Base-by-base conservation (phyloP, 1,140 invertebrate species). In the Bombyx mori region DNA sequence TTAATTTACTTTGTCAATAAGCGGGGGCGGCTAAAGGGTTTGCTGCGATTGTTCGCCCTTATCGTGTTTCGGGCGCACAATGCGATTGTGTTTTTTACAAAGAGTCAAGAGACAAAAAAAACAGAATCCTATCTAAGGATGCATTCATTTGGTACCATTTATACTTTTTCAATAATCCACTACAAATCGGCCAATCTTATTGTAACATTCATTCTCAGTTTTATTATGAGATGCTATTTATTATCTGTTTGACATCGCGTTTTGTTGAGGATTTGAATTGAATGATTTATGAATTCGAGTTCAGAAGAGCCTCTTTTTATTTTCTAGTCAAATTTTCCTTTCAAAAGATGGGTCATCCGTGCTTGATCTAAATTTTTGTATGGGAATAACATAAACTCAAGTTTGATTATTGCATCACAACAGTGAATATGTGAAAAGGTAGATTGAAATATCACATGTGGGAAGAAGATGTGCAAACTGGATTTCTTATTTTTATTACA, bases 181-280 rank as follows among this genome's bases (percentile, higher is more conserved):
- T 68, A 82, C 78, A 79, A 80, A 83, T 82, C 79, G 70, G 76
- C 77, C 79, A 82, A 82, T 77, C 75, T 78, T 72, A 72, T 71
- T 75, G 71, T 74, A 69, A 68, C 65, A 71, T 62, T 71, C 71
- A 47, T 47, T 65, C 71, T 35, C 26, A 35, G 26, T 73, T 68
- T 53, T 56, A 43, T 42, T 61, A 63, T 74, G 60, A 73, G 69
- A 72, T 65, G 63, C 66, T 61, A 57, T 76, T 74, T 71, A 69
- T 79, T 78, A 75, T 78, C 71, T 72, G 69, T 76, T 75, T 82
- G 77, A 82, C 75, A 75, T 62, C 63, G 63, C 68, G 48, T 68
- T 68, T 77, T 76, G 63, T 72, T 64, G 56, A 71, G 54, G 52
- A 48, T 66, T 69, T 70, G 71, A 68, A 72, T 68, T 45, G 56